Base-by-base conservation (phyloP, 1,140 invertebrate genomes). In the Lithobius niger region DNA sequence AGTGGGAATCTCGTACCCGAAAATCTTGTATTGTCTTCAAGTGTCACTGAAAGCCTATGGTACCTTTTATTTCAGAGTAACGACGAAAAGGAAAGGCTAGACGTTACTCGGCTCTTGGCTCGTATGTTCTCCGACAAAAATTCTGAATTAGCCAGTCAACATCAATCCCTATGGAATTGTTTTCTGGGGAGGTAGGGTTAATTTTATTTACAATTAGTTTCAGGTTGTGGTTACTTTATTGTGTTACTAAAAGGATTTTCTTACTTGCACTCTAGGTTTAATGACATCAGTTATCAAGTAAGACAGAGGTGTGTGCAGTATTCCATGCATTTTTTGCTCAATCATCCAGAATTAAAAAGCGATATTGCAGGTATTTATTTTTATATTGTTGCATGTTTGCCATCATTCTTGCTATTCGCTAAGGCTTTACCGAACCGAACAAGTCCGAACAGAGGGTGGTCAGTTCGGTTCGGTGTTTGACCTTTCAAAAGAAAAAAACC, bases 121-220 rank as follows among this genome's bases (percentile, higher is more conserved):
- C 79, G 91, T 63, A 96, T 98, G 92, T 98, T 97, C 69, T 95
- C 91, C 0, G 92, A 96, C 66, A 89, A 90, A 63, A 84, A 90
- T 54, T 97, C 92, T 0, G 81, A 82, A 59, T 73, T 98, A 6
- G 92, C 92, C 1, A 79, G 82, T 54, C 83, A 90, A 63, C 88
- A 96, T 67, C 78, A 78, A 16, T 78, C 81, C 25, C 67, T 97
- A 18, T 93, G 94, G 85, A 78, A 82, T 47, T 86, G 86, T 42
- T 94, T 93, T 70, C 72, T 94, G 2, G 88, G 88, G 45, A 80
- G 77, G 77, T 78, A 66, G 48, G 45, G 24, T 18, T 13, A 45
- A 19, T 18, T 13, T 18, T 10, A 13, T 45, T 19, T 19, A 18
- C 4, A 19, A 6, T 45, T 45, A 36, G 31, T 36, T 36, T 36